Conservation (phyloP, 2,888 invertebrate species). For the Alloscopus bannaensis region DNA sequence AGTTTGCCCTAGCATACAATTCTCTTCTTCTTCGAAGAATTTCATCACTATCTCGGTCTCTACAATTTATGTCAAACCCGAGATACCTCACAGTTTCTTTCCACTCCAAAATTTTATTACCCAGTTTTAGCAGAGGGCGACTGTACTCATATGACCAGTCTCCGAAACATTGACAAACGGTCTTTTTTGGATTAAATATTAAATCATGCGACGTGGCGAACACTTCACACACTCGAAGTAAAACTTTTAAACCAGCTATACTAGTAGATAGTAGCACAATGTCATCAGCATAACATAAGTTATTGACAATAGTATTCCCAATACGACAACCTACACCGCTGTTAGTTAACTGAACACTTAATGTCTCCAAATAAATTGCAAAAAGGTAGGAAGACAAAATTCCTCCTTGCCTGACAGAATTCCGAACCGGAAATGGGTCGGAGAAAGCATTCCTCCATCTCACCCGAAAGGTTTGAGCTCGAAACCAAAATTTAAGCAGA, state of each 20-base stretch:
- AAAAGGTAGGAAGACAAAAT: constrained; percentile 25
- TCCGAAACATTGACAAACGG: constrained; percentile 10
- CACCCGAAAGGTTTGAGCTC: constrained; percentile 6
- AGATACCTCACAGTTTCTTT: constrained; percentile 3
- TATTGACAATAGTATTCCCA: not conserved
- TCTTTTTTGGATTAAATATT: constrained; percentile 15
- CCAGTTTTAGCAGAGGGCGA: not conserved
- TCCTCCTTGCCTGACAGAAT: constrained; percentile 27
- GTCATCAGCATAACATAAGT: constrained; percentile 13
- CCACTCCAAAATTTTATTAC: not conserved
- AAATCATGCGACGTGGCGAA: not conserved
- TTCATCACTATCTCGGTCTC: not conserved
- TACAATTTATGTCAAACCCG: constrained; percentile 15
- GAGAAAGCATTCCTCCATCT: not conserved
- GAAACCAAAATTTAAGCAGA: constrained; percentile 13
- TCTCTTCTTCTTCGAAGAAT: constrained; percentile 5
- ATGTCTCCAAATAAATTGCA: constrained; percentile 3
- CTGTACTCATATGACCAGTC: not conserved
- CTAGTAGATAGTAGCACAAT: not conserved
- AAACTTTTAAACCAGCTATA: not conserved
- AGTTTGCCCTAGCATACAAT: constrained; percentile 10
- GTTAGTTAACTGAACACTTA: not conserved
- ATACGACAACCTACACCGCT: constrained; percentile 6
- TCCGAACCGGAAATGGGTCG: not conserved
- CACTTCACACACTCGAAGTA: not conserved